Percentiles rank a stretch among this genome's conserved stretches.
Conservation (phyloP, 2,113 vertebrate genomes). For the Symphodus melops region DNA sequence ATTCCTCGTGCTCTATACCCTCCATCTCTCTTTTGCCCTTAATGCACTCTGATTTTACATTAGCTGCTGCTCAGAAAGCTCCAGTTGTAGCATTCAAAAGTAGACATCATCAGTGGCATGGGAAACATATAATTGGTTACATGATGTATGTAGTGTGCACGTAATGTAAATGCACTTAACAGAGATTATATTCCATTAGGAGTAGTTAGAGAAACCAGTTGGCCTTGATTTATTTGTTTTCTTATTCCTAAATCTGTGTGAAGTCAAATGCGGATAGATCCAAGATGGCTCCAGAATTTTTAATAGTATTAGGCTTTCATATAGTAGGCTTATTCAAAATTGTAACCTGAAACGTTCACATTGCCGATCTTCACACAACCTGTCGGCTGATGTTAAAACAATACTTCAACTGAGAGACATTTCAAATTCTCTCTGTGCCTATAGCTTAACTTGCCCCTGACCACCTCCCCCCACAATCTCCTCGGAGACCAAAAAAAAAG, state of each 20-base stretch:
- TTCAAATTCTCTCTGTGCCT: conserved; percentile 2
- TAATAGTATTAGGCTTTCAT: not conserved
- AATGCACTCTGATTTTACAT: conserved; percentile 23
- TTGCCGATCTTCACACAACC: not conserved
- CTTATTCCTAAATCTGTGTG: not conserved
- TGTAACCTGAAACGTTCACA: not conserved
- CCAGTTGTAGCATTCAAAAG: conserved; percentile 27
- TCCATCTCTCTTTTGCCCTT: conserved; percentile 8
- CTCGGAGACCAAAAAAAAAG: conserved; percentile 52
- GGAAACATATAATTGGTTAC: conserved; percentile 36
- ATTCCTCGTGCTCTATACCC: conserved; percentile 18
- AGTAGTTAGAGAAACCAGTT: conserved; percentile 30
- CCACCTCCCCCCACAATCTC: conserved; percentile 38
- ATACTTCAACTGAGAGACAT: conserved; percentile 10
- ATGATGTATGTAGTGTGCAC: conserved; percentile 22
- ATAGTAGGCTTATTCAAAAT: not conserved
- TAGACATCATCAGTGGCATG: conserved; percentile 10
- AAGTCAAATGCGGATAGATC: not conserved
- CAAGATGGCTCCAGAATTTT: not conserved
- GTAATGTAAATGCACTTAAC: conserved; percentile 15
- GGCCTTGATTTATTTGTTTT: conserved; percentile 1
- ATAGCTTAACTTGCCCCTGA: not conserved
- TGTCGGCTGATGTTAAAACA: not conserved
- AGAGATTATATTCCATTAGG: conserved; percentile 18
- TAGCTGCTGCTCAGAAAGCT: conserved; percentile 33